phyloP scores from a whole-genome alignment of 1,140 invertebrate genomes.

The Atta texana region DNA sequence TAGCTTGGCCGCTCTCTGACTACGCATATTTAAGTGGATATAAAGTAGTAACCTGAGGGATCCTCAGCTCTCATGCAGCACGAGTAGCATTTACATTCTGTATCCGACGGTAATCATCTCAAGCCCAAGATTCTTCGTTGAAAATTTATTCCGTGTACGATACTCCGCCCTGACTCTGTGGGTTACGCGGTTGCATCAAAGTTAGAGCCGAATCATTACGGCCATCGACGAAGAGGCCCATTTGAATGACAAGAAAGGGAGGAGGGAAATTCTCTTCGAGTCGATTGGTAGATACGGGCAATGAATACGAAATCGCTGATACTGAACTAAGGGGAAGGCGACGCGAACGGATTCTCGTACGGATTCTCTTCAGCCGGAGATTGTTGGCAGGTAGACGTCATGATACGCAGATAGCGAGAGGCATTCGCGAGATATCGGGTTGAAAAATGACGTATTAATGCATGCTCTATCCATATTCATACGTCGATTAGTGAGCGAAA shows the following conservation, averaged over 20 bases:
- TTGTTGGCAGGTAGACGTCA: constrained; percentile 26
- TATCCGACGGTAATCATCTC: constrained; percentile 58
- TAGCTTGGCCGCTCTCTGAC: constrained; percentile 39
- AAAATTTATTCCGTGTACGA: constrained; percentile 58
- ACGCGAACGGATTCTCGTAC: constrained; percentile 27
- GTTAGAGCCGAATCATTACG: constrained; percentile 69
- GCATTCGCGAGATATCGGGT: constrained; percentile 7
- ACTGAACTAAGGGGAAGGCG: neutral
- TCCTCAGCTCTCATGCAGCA: constrained; percentile 29
- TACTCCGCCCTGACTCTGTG: constrained; percentile 39
- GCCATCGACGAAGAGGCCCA: constrained; percentile 22
- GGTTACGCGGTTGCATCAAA: constrained; percentile 67
- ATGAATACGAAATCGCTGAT: constrained; percentile 74
- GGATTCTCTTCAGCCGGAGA: constrained; percentile 4
- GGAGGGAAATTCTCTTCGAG: constrained; percentile 50
- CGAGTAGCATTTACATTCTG: constrained; percentile 59
- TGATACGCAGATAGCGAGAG: neutral
- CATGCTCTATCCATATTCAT: constrained; percentile 42
- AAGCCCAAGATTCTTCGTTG: constrained; percentile 53
- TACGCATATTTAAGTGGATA: constrained; percentile 60
- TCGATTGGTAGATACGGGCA: constrained; percentile 66
- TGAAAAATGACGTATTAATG: constrained; percentile 58
- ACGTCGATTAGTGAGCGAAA: constrained; percentile 18
- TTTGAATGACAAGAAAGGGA: neutral
- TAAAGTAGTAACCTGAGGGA: constrained; percentile 53